Evolutionary conservation across 2,113 vertebrate genomes (phyloP), one percentile per base, ranked within the genome.

Genomic region (Pyrgilauda ruficollis): DNA sequence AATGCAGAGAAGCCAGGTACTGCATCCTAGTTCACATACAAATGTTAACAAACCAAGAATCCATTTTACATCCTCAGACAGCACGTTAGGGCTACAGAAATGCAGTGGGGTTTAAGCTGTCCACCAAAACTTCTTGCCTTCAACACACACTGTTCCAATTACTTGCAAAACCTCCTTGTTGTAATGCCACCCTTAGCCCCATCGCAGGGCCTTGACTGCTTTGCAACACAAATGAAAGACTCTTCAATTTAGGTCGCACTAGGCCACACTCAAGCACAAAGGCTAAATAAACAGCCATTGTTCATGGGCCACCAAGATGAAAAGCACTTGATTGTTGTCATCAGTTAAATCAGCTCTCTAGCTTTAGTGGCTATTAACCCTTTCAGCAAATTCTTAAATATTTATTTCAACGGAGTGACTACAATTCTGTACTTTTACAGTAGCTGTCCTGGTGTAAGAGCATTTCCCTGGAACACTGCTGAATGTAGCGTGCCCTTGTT

Each of bases 221-320:
- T 96, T 95, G 96, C 92, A 93, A 91, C 88, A 93, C 93, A 92
- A 93, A 96, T 94, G 80, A 96, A 96, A 94, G 93, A 18, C 92
- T 90, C 85, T 92, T 88, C 92, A 94, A 64, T 96, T 86, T 79
- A 80, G 83, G 93, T 96, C 90, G 33, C 61, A 89, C 88, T 89
- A 64, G 95, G 96, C 93, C 92, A 94, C 94, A 53, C 88, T 95
- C 94, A 72, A 94, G 77, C 94, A 96, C 92, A 94, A 97, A 96
- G 93, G 94, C 93, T 97, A 96, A 97, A 96, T 95, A 96, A 96
- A 93, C 58, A 56, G 41, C 66, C 62, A 89, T 95, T 97, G 94
- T 96, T 93, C 89, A 68, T 82, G 83, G 83, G 80, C 93, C 92
- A 87, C 94, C 90, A 75, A 93, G 90, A 96, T 93, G 94, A 96